Evolutionary conservation across 2,888 invertebrate genomes (phyloP), one percentile per base, ranked within the genome.

Genomic region (Elegia similella): DNA sequence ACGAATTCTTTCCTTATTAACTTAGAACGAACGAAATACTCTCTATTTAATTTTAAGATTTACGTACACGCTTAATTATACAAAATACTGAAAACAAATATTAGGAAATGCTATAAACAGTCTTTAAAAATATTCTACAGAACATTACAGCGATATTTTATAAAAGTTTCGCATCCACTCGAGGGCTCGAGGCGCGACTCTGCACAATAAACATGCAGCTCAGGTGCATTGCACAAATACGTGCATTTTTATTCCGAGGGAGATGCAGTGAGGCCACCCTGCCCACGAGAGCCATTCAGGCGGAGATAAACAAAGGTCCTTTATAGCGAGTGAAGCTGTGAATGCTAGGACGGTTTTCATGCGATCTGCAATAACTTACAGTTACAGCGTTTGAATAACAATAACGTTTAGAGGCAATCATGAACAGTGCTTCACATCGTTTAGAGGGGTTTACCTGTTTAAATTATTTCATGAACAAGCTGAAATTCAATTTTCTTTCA

Each of bases 261-360:
- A 63, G 68, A 55, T 58, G 42, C 63, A 61, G 59, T 58, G 23
- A 23, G 2, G 23, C 62, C 63, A 60, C 64, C 67, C 61, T 62
- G 64, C 71, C 64, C 68, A 59, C 62, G 67, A 75, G 73, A 63
- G 70, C 67, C 68, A 78, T 78, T 76, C 73, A 74, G 60, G 64
- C 62, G 66, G 53, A 66, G 61, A 66, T 69, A 71, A 72, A 76
- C 70, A 75, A 71, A 73, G 72, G 59, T 66, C 65, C 61, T 65
- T 70, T 66, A 63, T 65, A 64, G 64, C 67, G 62, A 68, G 72
- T 70, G 67, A 65, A 69, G 73, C 73, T 70, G 69, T 66, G 62
- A 67, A 68, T 58, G 62, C 60, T 56, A 34, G 50, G 38, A 42
- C 10, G 43, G 46, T 43, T 34, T 32, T 55, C 46, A 44, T 54